phyloP scores from a whole-genome alignment of 1,140 invertebrate species.

The Alviniconcha marisindica region DNA sequence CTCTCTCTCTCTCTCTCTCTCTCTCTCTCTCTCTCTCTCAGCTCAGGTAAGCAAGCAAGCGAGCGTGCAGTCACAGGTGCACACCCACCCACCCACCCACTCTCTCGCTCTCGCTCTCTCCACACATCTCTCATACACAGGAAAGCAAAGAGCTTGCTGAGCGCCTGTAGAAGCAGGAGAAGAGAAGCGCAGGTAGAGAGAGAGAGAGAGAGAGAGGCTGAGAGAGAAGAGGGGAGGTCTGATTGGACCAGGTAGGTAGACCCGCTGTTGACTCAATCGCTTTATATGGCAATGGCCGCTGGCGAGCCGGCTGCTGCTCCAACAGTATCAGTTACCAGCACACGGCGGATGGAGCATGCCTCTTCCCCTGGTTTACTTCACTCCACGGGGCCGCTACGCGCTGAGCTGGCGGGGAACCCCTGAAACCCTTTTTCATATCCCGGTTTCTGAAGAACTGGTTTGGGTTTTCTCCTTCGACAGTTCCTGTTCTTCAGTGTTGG shows the following conservation, averaged over 20 bases:
- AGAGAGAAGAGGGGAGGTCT: background rate
- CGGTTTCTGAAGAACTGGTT: no score
- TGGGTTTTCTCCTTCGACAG: no score
- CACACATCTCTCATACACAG: background rate
- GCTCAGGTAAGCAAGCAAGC: no score
- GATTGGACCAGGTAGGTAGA: background rate
- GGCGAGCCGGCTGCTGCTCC: background rate
- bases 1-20: slow-evolving; percentile 14
- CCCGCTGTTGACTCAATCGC: slow-evolving; percentile 26
- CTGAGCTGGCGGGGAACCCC: slow-evolving; percentile 12
- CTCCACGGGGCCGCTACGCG: background rate
- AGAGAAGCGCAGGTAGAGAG: background rate
- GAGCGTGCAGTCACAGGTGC: no score
- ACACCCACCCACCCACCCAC: background rate
- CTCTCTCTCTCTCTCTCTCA: background rate
- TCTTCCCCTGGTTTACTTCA: no score
- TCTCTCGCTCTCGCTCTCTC: background rate
- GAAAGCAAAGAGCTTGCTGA: background rate
- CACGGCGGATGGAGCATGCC: no score
- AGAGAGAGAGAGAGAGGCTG: slow-evolving; percentile 6
- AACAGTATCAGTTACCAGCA: background rate
- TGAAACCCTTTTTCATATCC: background rate
- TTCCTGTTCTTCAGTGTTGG: no score
- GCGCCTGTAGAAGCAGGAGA: background rate
- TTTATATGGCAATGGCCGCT: slow-evolving; percentile 36